Percentiles rank a stretch among this genome's conserved stretches.
phyloP scores from a whole-genome alignment of 64 coral and sea anemone species.

The Montipora foliosa region DNA sequence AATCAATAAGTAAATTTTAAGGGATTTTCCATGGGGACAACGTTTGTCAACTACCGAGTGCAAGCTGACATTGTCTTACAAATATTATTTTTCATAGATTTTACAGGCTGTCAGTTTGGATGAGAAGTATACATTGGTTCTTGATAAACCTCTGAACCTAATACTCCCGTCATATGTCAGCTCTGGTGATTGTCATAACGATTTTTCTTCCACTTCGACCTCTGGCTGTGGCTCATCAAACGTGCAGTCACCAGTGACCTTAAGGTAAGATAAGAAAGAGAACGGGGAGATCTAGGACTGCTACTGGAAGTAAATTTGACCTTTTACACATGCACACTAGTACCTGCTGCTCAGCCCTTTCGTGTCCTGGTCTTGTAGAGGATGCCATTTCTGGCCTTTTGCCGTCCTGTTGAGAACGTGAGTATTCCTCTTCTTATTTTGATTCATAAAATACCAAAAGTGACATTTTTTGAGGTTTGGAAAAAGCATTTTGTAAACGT shows the following conservation, averaged over 20 bases:
- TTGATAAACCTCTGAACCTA: background rate
- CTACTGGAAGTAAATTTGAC: slow-evolving; percentile 60
- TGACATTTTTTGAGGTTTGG: background rate
- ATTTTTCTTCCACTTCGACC: background rate
- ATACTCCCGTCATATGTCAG: background rate
- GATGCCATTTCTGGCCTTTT: background rate
- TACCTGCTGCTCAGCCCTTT: background rate
- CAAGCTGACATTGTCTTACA: background rate
- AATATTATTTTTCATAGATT: background rate
- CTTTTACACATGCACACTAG: background rate
- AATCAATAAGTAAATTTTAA: no score
- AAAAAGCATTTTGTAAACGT: background rate
- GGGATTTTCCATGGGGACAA: background rate
- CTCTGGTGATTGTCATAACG: background rate
- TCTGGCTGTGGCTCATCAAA: background rate
- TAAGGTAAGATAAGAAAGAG: background rate
- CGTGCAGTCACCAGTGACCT: background rate
- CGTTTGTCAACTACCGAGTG: background rate
- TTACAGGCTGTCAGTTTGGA: background rate
- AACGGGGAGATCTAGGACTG: slow-evolving; percentile 37
- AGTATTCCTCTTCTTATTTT: background rate
- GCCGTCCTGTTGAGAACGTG: background rate
- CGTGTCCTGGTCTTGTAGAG: background rate
- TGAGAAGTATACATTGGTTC: background rate
- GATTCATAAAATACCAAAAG: background rate